Evolutionary conservation across 2,797 vertebrate genomes (phyloP).

Genomic region (Cyclura pinguis): DNA sequence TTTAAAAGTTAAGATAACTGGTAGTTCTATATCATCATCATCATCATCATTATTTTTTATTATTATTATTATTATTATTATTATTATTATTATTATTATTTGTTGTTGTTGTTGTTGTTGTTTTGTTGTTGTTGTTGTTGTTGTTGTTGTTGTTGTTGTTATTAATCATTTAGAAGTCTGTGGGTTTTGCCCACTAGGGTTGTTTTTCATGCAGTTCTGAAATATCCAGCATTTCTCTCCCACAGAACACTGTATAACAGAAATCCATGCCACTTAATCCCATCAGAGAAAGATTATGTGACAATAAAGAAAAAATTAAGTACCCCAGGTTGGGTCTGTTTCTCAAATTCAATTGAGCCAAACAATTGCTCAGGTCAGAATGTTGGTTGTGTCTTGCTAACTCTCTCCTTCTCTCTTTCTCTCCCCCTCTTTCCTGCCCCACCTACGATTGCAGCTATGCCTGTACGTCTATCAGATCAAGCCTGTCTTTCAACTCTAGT

Average conservation of each 20-base stretch:
- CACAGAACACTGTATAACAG: background rate
- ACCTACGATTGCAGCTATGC: constrained; percentile 81
- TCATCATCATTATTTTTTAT: too few species aligned
- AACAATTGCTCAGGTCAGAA: background rate
- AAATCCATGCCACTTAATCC: background rate
- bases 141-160: too few species aligned
- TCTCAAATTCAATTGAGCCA: background rate
- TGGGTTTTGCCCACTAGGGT: background rate
- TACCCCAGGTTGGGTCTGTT: background rate
- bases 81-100: too few species aligned
- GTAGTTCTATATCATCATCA: too few species aligned
- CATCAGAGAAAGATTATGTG: background rate
- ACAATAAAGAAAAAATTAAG: background rate
- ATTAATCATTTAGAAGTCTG: background rate
- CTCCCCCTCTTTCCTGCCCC: background rate
- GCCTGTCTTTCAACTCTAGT: constrained; percentile 85
- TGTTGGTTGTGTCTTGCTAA: background rate
- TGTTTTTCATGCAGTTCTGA: background rate
- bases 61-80: too few species aligned
- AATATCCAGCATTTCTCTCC: background rate
- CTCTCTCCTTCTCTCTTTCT: background rate
- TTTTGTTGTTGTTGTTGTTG: too few species aligned
- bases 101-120: too few species aligned
- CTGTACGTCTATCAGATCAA: constrained; percentile 87
- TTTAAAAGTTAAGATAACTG: background rate